Conservation (phyloP, 2,797 vertebrate genomes). For the Pitangus sulphuratus region DNA sequence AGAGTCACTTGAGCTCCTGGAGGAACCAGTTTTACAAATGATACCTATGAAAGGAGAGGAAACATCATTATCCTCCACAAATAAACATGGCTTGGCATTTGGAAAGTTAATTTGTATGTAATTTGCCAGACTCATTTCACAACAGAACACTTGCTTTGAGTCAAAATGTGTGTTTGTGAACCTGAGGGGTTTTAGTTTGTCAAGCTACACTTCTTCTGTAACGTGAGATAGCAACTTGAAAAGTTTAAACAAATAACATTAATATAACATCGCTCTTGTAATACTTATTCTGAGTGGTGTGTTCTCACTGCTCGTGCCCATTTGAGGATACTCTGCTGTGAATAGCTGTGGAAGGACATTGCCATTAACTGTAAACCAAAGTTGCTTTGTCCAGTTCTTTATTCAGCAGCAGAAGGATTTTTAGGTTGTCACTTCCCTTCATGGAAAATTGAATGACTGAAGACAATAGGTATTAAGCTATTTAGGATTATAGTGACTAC, state of each 20-base stretch:
- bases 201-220: background rate
- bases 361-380: background rate
- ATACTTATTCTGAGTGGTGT: background rate
- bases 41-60: conserved; percentile 42
- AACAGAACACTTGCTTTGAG: background rate
- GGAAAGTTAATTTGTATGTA: conserved; percentile 21
- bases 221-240: background rate
- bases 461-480: background rate
- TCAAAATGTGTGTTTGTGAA: background rate
- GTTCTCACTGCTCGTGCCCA: background rate
- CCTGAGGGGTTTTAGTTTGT: background rate
- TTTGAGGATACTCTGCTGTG: background rate
- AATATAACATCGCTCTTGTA: background rate
- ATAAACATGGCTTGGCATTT: conserved; percentile 2
- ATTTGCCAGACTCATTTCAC: background rate
- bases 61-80: conserved; percentile 13
- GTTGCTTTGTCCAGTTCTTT: background rate
- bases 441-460: background rate
- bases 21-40: conserved; percentile 55
- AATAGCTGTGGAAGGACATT: background rate
- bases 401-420: background rate
- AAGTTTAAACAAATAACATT: background rate
- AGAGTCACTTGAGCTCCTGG: conserved; percentile 62
- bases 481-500: background rate
- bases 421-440: background rate